Evolutionary conservation across 1,140 invertebrate genomes (phyloP), one percentile per base, ranked within the genome.

Genomic region (Anoplolepis gracilipes): DNA sequence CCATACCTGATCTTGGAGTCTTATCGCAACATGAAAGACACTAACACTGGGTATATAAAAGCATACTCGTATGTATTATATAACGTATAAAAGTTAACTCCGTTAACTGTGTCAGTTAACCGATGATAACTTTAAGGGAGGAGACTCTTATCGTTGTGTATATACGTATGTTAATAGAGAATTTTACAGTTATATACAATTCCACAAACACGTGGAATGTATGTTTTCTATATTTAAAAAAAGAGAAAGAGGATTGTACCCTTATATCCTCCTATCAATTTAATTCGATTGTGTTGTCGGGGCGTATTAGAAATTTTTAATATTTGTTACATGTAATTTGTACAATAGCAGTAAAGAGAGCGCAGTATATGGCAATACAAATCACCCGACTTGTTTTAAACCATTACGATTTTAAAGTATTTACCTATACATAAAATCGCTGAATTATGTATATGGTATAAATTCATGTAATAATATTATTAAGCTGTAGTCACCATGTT

Each of bases 401-500:
- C n/a, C 1, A 72, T 79, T 13, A 67, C n/a, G n/a, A 57, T 82
- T 46, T 82, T 30, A 53, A 82, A 65, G 4, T 81, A 81, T 69
- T n/a, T 70, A 59, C 3, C 16, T 70, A 19, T 57, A 59, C 25
- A 61, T 57, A 81, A 13, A 72, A 33, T 82, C 22, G 53, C 10
- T 72, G 55, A 25, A 46, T 19, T 49, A 49, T 73, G 53, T 73
- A 82, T 46, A 73, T 73, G 78, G 36, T 73, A 81, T 72, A 70
- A 59, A 19, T 59, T 82, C 53, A 72, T 73, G 11, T 46, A 72
- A 73, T 59, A 59, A 72, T 59, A 13, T 77, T 59, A 13, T 77
- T 62, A 85, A 67, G 76, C 84, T 53, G 36, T 81, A 85, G 84
- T 85, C 84, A 85, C 84, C 84, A 81, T 85, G 76, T 85, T 85